Evolutionary conservation across 1,140 invertebrate genomes (phyloP), one percentile per base, ranked within the genome.

Genomic region (Caenorhabditis brenneri): DNA sequence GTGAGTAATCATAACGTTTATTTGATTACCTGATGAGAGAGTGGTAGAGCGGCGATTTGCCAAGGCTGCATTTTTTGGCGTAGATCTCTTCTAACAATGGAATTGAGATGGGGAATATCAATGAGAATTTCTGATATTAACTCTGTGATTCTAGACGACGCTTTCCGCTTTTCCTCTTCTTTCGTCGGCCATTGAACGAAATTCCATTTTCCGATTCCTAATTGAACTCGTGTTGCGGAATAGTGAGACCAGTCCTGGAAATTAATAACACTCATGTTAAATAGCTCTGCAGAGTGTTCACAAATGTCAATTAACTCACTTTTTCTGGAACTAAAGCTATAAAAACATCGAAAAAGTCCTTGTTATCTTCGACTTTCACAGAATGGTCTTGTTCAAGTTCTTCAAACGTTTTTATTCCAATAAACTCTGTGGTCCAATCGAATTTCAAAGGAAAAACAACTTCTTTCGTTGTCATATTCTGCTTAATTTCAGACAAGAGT

Each of bases 11-110:
- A 16, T 53, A 58, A 88, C 29, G 24, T 51, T 42, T 29, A 48
- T 7, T 80, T 19, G 86, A 48, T 51, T 86, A 86, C 84, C 86
- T 87, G 85, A 31, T 87, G 84, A 10, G 81, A 80, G 0, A 80
- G 51, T 2, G 86, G 81, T 24, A 87, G 80, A 53, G 81, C 83
- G 12, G 86, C 86, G 22, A 87, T 80, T 42, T 87, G 83, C 69
- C 82, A 80, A n/a, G 84, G 79, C 33, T 83, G 55, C 74, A 86
- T 84, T 33, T 78, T 39, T 31, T 87, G 48, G 29, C 79, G 79
- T 31, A 48, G 60, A 74, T 87, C 86, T 46, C 86, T 55, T n/a
- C 80, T 36, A 7, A 86, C 84, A 27, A 87, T 86, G 12, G 74
- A 55, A 39, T 86, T 83, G 0, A 87, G 42, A 49, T 87, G 86